Conservation (phyloP, 2,888 invertebrate species). For the Artemia sinica region DNA sequence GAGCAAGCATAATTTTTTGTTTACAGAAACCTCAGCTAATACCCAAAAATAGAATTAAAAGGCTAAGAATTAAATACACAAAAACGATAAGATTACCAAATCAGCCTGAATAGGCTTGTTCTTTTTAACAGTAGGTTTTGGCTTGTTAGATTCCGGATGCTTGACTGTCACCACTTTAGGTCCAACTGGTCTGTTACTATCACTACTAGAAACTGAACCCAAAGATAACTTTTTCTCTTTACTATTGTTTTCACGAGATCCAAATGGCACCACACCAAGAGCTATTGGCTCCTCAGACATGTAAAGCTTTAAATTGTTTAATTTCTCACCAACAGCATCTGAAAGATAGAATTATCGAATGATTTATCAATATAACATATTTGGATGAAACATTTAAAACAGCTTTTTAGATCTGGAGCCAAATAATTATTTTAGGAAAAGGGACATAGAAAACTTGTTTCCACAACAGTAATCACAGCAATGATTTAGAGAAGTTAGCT, state of each 20-base stretch:
- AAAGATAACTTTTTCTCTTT: constrained; percentile 33
- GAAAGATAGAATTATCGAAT: neutral
- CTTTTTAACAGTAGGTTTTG: constrained; percentile 79
- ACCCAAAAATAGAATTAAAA: neutral
- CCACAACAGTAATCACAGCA: no score
- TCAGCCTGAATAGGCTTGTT: constrained; percentile 74
- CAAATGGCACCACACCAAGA: constrained; percentile 8
- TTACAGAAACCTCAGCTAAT: no score
- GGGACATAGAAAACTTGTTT: no score
- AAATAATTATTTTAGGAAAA: no score
- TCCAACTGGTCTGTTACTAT: constrained; percentile 34
- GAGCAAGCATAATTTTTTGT: neutral
- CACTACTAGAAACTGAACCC: constrained; percentile 31
- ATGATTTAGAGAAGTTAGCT: no score
- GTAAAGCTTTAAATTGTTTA: neutral
- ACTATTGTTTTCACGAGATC: neutral
- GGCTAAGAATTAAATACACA: neutral
- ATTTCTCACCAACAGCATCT: constrained; percentile 36
- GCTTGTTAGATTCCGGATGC: constrained; percentile 86
- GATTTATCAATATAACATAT: no score
- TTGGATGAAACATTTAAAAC: no score
- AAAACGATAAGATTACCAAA: constrained; percentile 33
- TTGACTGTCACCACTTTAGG: constrained; percentile 74
- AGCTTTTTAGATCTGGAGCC: no score
- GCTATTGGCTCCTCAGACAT: neutral